Base-by-base conservation (phyloP, 2,888 invertebrate species). In the Dromius quadrimaculatus region DNA sequence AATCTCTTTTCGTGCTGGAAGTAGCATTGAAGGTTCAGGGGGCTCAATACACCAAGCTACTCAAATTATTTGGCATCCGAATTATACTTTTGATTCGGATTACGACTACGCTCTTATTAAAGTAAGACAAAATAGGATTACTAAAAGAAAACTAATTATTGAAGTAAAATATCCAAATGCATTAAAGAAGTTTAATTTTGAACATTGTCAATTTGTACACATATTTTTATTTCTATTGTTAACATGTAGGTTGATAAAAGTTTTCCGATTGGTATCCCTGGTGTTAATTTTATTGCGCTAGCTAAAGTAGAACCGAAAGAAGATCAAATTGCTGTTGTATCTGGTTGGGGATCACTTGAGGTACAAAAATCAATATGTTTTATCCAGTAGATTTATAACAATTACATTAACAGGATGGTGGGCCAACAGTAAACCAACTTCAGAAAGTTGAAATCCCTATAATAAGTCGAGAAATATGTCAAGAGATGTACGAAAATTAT, bases 361-460 rank as follows among this genome's bases (percentile, higher is more conserved):
- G 59, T 59, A n/a, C n/a, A n/a, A n/a, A n/a, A n/a, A n/a, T n/a
- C n/a, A n/a, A n/a, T n/a, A 59, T 36, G 36, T 59, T 38, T n/a
- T 2, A 59, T 13, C 4, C 11, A 23, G 1, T 57, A 17, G 1
- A 34, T 22, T 5, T 0, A 32, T 9, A 0, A 1, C 2, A 13
- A 57, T 13, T 5, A 3, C 5, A n/a, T 9, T 57, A 32, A n/a
- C 17, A 59, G 34, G 38, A 22, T 23, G 41, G 15, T 22, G 41
- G 41, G 8, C 2, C 8, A 3, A n/a, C 19, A 6, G 36, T 36
- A 2, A 11, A 9, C 13, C 19, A 17, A 8, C 11, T 62, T 5
- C 62, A 62, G n/a, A 23, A 13, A 3, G 62, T 62, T 8, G 41
- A 11, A 9, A 28, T 72, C 0, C 68, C 71, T 2, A 36, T 59